Base-by-base conservation (phyloP, 2,113 vertebrate species). In the Protobothrops mucrosquamatus region DNA sequence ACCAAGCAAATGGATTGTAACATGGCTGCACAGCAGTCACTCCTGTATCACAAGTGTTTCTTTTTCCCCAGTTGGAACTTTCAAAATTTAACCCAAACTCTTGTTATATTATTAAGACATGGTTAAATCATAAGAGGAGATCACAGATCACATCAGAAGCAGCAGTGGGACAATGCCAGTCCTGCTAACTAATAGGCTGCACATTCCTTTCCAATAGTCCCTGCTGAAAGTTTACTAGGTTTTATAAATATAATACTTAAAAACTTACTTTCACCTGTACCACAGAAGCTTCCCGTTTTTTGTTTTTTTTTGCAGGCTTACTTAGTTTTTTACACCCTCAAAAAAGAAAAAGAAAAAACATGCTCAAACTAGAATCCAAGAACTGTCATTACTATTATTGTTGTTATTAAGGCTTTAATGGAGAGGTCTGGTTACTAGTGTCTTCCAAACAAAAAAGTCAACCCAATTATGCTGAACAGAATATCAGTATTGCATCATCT, bases 1-100 rank as follows among this genome's bases (percentile, higher is more conserved):
- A 46, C 88, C 94, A 74, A 92, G 92, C 81, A 81, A 6, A 88
- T 69, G 15, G 94, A 0, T 1, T 92, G 86, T 0, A 1, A 52
- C 52, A 69, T 56, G 93, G 96, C 98, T 97, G 96, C 97, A 96
- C 0, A 94, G 97, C 97, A 96, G 97, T 96, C 64, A 95, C 92
- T 94, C 96, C 93, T 3, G 85, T 91, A 81, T 86, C 61, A 90
- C 61, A 94, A 96, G 4, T 0, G 93, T 95, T 96, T 95, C 92
- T 93, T 96, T 91, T 0, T 18, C 24, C 59, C 20, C 85, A 94
- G 0, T 92, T 89, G 93, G 85, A 86, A 39, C 88, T 11, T 81
- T 90, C 93, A 97, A 97, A 97, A 95, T 96, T 95, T 92, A 74
- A 54, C 91, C 91, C 87, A 85, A 91, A 93, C 92, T 91, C 91